These are phyloP conservation scores for Willisornis vidua DNA, from an alignment of 2,113 vertebrate genomes.

Conservation along the genomic window DNA sequence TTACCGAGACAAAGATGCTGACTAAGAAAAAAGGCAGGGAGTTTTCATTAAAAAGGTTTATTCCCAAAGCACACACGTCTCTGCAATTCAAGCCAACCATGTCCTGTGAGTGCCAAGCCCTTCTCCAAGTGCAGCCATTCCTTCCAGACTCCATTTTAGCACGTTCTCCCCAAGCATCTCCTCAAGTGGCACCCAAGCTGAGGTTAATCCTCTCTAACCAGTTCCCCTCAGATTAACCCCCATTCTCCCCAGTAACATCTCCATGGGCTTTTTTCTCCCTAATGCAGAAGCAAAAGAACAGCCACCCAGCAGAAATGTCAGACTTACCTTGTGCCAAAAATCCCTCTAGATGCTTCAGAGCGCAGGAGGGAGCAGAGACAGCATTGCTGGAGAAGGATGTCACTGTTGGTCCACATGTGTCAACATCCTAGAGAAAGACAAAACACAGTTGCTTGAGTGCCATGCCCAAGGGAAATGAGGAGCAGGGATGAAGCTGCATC, in stretches of 20 bases:
- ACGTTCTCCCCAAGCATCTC: neutral
- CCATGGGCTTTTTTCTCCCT: neutral
- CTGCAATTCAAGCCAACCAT: neutral
- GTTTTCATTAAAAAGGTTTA: neutral
- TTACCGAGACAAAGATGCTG: neutral
- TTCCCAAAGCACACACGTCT: neutral
- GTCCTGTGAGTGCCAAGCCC: neutral
- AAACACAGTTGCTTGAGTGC: slow-evolving; percentile 36
- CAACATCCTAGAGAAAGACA: slow-evolving; percentile 60
- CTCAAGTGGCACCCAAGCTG: neutral
- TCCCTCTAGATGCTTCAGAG: slow-evolving; percentile 20
- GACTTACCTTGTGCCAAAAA: slow-evolving; percentile 58
- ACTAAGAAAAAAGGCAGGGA: neutral
- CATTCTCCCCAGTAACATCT: neutral
- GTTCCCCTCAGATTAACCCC: neutral
- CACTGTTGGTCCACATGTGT: slow-evolving; percentile 58
- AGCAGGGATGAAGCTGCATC: neutral
- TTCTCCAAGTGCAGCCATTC: neutral
- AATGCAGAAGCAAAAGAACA: neutral
- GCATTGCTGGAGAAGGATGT: slow-evolving; percentile 25
- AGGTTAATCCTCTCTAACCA: slow-evolving; percentile 7
- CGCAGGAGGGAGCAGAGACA: slow-evolving; percentile 18
- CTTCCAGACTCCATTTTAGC: neutral
- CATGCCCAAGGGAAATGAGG: slow-evolving; percentile 29
- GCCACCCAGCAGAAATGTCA: neutral